Percentiles rank a stretch among this genome's conserved stretches.
Conservation (phyloP, 2,113 vertebrate species). For the Halcyon malimbica region DNA sequence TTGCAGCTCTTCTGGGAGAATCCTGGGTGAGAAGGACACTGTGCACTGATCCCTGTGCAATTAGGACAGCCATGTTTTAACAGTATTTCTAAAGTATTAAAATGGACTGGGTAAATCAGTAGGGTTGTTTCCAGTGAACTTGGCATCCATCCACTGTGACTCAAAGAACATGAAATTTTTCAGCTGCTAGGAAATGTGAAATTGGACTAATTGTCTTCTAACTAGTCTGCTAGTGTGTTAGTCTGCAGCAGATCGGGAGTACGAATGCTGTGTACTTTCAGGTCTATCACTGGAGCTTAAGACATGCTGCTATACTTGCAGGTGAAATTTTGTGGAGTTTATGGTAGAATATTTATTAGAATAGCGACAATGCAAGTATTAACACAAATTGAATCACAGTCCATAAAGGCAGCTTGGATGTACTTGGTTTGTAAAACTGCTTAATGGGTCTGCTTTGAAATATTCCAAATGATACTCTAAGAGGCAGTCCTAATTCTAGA, state of each 20-base stretch:
- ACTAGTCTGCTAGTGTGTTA: constrained; percentile 75
- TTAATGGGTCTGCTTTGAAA: background rate
- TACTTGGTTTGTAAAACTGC: background rate
- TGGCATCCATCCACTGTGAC: constrained; percentile 86
- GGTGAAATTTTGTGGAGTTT: background rate
- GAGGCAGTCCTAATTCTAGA: background rate
- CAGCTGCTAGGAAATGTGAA: constrained; percentile 88
- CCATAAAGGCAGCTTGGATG: background rate
- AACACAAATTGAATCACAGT: background rate
- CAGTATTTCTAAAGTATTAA: constrained; percentile 89
- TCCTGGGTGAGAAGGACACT: constrained; percentile 82
- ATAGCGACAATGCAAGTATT: background rate
- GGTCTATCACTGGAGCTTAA: background rate
- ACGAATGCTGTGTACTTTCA: background rate
- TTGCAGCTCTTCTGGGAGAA: constrained; percentile 86
- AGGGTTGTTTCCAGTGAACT: constrained; percentile 84
- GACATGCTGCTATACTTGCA: background rate
- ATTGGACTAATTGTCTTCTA: constrained; percentile 90
- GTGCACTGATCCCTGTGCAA: constrained; percentile 87
- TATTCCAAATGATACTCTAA: background rate
- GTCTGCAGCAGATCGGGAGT: constrained; percentile 61
- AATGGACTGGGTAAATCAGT: constrained; percentile 81
- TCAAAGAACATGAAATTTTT: constrained; percentile 91
- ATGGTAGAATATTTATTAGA: background rate
- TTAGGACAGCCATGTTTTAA: constrained; percentile 88